Percentiles rank a stretch among this genome's conserved stretches.
phyloP scores from a whole-genome alignment of 2,888 invertebrate species.

The Harmothoe impar region DNA sequence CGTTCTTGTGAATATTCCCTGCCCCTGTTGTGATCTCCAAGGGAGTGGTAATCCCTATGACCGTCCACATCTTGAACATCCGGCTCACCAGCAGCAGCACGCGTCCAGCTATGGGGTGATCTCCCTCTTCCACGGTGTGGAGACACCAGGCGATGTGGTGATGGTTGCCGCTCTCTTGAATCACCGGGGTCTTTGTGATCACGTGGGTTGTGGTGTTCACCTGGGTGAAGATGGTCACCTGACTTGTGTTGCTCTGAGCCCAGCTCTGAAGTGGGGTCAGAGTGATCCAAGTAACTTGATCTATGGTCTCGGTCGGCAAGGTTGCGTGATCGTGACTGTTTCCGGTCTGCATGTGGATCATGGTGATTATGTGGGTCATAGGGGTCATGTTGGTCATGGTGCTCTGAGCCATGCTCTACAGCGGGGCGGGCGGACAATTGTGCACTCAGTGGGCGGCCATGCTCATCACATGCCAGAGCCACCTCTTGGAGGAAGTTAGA shows the following conservation, averaged over 20 bases:
- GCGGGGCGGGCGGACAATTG: not conserved
- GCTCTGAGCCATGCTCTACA: constrained; percentile 40
- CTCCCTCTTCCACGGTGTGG: not conserved
- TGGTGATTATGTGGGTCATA: not conserved
- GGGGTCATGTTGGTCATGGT: not conserved
- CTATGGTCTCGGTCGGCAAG: too few relatives aligned
- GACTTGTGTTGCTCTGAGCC: too few relatives aligned
- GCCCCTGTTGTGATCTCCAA: not conserved
- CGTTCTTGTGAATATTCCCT: not conserved
- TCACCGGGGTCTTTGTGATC: not conserved
- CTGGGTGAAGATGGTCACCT: too few relatives aligned
- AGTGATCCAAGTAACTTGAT: too few relatives aligned
- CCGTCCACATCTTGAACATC: not conserved
- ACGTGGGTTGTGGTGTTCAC: too few relatives aligned
- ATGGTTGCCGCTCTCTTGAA: not conserved
- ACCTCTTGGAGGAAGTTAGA: constrained; percentile 92
- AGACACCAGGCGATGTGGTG: constrained; percentile 31
- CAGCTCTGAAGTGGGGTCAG: too few relatives aligned
- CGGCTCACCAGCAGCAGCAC: not conserved
- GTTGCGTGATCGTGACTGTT: too few relatives aligned
- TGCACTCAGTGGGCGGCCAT: not conserved
- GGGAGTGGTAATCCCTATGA: not conserved
- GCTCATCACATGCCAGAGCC: constrained; percentile 47
- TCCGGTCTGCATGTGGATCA: not conserved
- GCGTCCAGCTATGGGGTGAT: not conserved